phyloP scores from a whole-genome alignment of 2,888 invertebrate genomes.

The Mythimna loreyi region DNA sequence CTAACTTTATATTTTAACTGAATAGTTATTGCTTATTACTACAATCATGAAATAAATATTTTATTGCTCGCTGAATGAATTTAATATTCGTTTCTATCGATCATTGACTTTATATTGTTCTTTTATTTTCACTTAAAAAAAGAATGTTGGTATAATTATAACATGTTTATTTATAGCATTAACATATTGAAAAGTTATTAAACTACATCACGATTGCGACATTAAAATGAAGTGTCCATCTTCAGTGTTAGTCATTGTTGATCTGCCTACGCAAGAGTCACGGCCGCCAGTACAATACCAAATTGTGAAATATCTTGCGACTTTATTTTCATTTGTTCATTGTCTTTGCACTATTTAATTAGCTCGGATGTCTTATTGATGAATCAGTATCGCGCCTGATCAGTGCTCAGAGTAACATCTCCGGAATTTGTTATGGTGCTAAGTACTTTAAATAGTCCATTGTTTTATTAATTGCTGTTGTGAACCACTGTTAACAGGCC shows the following conservation, averaged over 20 bases:
- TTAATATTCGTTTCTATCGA: neutral
- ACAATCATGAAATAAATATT: conserved; percentile 3
- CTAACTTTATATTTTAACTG: neutral
- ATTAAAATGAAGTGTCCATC: conserved; percentile 37
- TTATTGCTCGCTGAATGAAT: neutral
- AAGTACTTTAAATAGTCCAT: conserved; percentile 28
- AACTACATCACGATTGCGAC: conserved; percentile 30
- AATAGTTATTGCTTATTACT: neutral
- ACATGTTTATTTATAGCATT: conserved; percentile 14
- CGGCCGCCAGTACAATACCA: conserved; percentile 67
- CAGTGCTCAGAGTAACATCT: conserved; percentile 53
- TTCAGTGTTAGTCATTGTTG: conserved; percentile 58
- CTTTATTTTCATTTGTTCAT: conserved; percentile 70
- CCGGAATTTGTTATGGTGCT: conserved; percentile 38
- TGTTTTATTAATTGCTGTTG: conserved; percentile 32
- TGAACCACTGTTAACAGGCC: conserved; percentile 3
- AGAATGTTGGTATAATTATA: conserved; percentile 11
- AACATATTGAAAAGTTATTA: conserved; percentile 25
- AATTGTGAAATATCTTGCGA: conserved; percentile 74
- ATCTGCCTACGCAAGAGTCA: conserved; percentile 61
- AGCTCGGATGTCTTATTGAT: conserved; percentile 57
- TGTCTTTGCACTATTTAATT: conserved; percentile 76
- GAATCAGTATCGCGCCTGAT: conserved; percentile 63
- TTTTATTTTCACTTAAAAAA: neutral
- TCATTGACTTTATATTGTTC: conserved; percentile 21